Evolutionary conservation across 2,888 invertebrate genomes (phyloP).

Genomic region (Thera britannica): DNA sequence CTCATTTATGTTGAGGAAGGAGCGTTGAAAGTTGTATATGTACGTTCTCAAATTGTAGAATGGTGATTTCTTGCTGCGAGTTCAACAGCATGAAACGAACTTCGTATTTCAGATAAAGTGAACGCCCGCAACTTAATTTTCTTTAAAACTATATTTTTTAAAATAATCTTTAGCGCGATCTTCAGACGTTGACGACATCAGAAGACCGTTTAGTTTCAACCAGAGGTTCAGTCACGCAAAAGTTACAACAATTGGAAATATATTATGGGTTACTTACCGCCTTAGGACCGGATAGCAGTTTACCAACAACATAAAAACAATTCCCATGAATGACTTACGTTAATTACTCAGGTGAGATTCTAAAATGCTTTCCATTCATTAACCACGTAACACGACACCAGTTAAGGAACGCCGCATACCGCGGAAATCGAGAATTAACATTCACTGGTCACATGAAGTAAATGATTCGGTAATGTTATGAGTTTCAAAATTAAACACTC

Average conservation of each 20-base stretch:
- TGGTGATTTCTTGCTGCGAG: slow-evolving; percentile 19
- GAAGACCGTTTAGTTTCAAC: no score
- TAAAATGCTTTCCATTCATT: slow-evolving; percentile 48
- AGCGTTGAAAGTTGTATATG: slow-evolving; percentile 48
- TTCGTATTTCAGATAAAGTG: slow-evolving; percentile 5
- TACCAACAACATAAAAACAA: slow-evolving; percentile 1
- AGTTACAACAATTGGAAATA: neutral
- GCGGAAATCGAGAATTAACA: slow-evolving; percentile 55
- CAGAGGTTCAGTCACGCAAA: neutral
- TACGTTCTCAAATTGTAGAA: slow-evolving; percentile 33
- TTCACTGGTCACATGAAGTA: slow-evolving; percentile 56
- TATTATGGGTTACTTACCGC: neutral
- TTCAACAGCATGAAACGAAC: slow-evolving; percentile 15
- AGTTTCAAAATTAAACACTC: slow-evolving; percentile 68
- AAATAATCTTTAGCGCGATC: no score
- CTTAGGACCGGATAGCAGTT: slow-evolving; percentile 16
- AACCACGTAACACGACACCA: slow-evolving; percentile 50
- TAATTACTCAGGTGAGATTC: slow-evolving; percentile 41
- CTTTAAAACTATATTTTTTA: neutral
- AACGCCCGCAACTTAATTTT: neutral
- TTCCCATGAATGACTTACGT: slow-evolving; percentile 27
- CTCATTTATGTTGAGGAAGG: slow-evolving; percentile 44
- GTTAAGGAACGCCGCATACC: slow-evolving; percentile 36
- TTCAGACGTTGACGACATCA: no score
- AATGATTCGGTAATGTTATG: slow-evolving; percentile 54